phyloP scores from a whole-genome alignment of 2,113 vertebrate genomes.

The Sapayoa aenigma region DNA sequence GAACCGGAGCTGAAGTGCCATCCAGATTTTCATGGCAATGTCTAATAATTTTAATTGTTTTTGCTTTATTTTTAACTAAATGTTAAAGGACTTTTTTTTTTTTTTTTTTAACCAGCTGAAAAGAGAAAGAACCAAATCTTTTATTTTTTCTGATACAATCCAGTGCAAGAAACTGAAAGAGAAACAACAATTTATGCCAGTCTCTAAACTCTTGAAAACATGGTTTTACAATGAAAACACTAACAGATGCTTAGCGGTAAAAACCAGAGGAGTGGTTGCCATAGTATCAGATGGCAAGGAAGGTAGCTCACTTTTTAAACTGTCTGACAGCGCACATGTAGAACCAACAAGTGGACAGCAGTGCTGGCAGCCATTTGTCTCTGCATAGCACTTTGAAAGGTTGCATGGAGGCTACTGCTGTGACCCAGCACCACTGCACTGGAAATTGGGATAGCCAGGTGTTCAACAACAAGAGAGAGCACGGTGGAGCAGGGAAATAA shows the following conservation, averaged over 20 bases:
- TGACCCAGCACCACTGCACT: neutral
- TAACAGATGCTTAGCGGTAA: slow-evolving; percentile 41
- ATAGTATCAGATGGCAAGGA: slow-evolving; percentile 26
- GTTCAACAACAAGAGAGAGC: neutral
- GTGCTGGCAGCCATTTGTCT: neutral
- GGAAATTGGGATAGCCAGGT: neutral
- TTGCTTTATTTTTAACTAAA: neutral
- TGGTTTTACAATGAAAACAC: slow-evolving; percentile 25
- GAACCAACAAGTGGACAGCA: slow-evolving; percentile 22
- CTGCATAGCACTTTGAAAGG: neutral
- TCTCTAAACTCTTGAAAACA: slow-evolving; percentile 19
- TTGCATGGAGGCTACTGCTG: neutral
- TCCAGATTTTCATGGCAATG: neutral
- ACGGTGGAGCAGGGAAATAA: neutral
- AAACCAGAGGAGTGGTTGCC: slow-evolving; percentile 47
- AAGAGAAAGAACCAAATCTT: neutral
- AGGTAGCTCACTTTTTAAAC: slow-evolving; percentile 37
- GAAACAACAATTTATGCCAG: neutral
- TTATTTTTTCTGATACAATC: neutral
- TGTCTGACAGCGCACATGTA: neutral
- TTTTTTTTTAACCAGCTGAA: neutral
- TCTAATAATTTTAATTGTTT: neutral
- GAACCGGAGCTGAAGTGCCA: neutral
- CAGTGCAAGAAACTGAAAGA: neutral
- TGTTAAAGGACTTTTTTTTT: neutral